Base-by-base conservation (phyloP, 2,797 vertebrate species). In the Aldrovandia affinis region DNA sequence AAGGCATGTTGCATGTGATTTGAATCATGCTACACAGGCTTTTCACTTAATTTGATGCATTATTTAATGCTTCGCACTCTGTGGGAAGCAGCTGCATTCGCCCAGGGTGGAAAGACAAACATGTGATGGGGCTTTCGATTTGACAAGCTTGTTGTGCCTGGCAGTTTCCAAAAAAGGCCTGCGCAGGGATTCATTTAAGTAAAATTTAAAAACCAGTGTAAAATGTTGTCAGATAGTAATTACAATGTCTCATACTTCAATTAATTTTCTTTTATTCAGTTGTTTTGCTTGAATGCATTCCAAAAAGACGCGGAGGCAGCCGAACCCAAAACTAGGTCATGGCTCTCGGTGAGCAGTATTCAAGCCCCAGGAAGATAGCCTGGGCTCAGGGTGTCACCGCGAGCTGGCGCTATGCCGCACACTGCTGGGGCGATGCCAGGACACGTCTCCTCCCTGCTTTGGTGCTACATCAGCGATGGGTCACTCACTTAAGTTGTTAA, bases 21-120 rank as follows among this genome's bases (percentile, higher is more conserved):
- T 77, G 42, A 30, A 52, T 36, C 54, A 78, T 42, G 47, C 63
- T 82, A 44, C 78, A 82, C 44, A 78, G 39, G 83, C 75, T 39
- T 77, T 78, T 83, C 47, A 83, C 81, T 81, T 70, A 82, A 82
- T 82, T 85, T 83, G 52, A 10, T 86, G 63, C 25, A 61, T 84
- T 86, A 84, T 83, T 85, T 65, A 65, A 30, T 82, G 55, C 82
- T 59, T 73, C 33, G n/a, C 75, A 73, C 39, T 44, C 80, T 83
- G 80, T 80, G 33, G 70, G 57, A 12, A 25, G 39, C 65, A 59
- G 33, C 79, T 65, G 20, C n/a, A 47, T 54, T 18, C 25, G 39
- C 54, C 52, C 33, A 68, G 9, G 14, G 28, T 30, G 36, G 28
- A 28, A 3, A 44, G n/a, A 30, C 52, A 78, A 20, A n/a, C 57